Base-by-base conservation (phyloP, 2,888 invertebrate species). In the Ophonus ardosiacus region DNA sequence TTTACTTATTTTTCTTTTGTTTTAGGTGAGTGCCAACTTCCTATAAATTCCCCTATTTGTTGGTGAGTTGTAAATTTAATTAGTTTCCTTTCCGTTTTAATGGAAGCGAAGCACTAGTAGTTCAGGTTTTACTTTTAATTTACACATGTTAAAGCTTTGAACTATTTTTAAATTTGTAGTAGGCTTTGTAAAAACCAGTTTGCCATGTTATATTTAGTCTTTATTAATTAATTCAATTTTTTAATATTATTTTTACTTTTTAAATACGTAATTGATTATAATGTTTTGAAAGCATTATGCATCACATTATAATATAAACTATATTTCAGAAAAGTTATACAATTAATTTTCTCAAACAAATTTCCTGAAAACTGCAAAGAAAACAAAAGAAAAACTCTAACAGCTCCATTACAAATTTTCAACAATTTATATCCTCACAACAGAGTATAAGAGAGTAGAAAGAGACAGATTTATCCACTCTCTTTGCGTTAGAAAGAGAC, bases 381-480 rank as follows among this genome's bases (percentile, higher is more conserved):
- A 57, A 61, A 59, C 59, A 51, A 68, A 82, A 71, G 31, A 71
- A 82, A 71, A 83, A 83, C 40, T 61, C 38, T 38, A 76, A 84
- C 78, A 78, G 63, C 76, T 78, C 84, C 78, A 78, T 84, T 84
- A 84, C 84, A 83, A 76, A 83, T 83, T 78, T 71, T 63, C 78
- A 84, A 84, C 76, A 84, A 84, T 84, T 78, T 84, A 84, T 84
- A 76, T 78, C 78, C 40, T 24, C 18, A 51, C 63, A 82, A 21
- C 81, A 81, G 21, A 56, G 2, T 56, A 56, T 78, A 57, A 78
- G 78, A 78, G 38, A 74, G 71, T 10, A 43, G 71, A 71, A 43
- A 17, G 43, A 74, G 71, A 43, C 8, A 40, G 17, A 17, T 17
- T 17, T 74, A 74, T 51, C 15, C 0, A n/a, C 4, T 17, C 5